Evolutionary conservation across 2,797 vertebrate species (phyloP).

Genomic region (Eupleurogrammus muticus): DNA sequence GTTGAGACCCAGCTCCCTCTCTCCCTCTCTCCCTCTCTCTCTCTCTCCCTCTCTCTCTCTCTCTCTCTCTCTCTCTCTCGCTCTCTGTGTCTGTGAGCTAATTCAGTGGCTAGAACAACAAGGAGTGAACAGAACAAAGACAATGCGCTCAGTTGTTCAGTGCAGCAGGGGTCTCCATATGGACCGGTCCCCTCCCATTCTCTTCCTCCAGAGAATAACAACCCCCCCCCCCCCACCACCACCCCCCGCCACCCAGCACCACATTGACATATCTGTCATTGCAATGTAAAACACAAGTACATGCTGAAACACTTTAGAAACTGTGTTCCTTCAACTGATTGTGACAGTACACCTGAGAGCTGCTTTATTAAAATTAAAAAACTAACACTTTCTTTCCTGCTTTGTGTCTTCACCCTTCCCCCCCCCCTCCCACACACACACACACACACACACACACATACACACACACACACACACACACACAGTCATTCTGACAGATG

Average conservation of each 20-base stretch:
- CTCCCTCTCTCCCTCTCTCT: neutral
- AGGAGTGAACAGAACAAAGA: conserved; percentile 72
- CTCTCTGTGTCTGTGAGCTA: conserved; percentile 68
- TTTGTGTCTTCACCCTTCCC: conserved; percentile 20
- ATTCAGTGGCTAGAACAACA: conserved; percentile 81
- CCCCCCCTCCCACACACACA: neutral
- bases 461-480: too few relatives aligned
- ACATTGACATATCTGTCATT: conserved; percentile 61
- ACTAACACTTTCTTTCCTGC: neutral
- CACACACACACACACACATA: too few relatives aligned
- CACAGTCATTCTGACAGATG: conserved; percentile 96
- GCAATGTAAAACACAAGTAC: conserved; percentile 45
- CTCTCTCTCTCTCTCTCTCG: conserved; percentile 20
- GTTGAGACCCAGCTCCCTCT: conserved; percentile 49
- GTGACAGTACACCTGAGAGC: conserved; percentile 13
- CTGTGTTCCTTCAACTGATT: neutral
- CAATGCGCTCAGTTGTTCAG: conserved; percentile 76
- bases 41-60: conserved; percentile 15
- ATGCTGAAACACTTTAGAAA: conserved; percentile 29
- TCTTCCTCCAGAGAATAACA: conserved; percentile 78
- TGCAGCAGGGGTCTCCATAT: conserved; percentile 78
- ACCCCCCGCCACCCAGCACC: conserved; percentile 36
- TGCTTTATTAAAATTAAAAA: conserved; percentile 5
- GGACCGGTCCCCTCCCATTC: conserved; percentile 67
- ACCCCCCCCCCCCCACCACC: conserved; percentile 21